These are phyloP conservation scores for Syngnathus typhle DNA, from an alignment of 2,113 vertebrate genomes.

Conservation along the genomic window DNA sequence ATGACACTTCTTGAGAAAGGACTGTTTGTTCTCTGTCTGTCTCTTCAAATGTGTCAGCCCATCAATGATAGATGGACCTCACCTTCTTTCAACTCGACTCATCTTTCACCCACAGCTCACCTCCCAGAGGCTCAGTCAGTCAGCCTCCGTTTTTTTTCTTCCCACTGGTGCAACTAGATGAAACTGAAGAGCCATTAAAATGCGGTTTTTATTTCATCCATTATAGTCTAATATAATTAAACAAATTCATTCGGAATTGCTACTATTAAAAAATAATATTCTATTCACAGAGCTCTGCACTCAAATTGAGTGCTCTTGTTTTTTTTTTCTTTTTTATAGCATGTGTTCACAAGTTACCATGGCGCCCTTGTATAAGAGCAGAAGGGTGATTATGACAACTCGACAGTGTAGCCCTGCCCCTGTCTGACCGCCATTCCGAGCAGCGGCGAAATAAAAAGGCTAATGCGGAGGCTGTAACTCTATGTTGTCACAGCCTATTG, in stretches of 20 bases:
- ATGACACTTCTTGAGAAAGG: slow-evolving; percentile 24
- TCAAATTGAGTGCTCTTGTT: background rate
- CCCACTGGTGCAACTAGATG: too few species aligned
- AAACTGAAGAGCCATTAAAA: too few species aligned
- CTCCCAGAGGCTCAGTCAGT: slow-evolving; percentile 54
- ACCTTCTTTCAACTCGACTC: slow-evolving; percentile 41
- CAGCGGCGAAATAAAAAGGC: slow-evolving; percentile 41
- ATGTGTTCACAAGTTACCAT: slow-evolving; percentile 6
- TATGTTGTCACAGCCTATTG: slow-evolving; percentile 60
- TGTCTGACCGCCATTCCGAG: slow-evolving; percentile 36
- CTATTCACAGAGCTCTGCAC: background rate
- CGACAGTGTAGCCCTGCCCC: slow-evolving; percentile 14
- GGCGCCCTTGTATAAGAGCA: slow-evolving; percentile 35
- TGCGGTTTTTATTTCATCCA: too few species aligned
- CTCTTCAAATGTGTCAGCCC: slow-evolving; percentile 52
- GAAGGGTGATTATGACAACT: slow-evolving; percentile 30
- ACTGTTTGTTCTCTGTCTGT: slow-evolving; percentile 38
- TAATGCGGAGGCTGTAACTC: slow-evolving; percentile 57
- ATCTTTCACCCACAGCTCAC: slow-evolving; percentile 64
- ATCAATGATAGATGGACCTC: slow-evolving; percentile 58
- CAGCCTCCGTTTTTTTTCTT: slow-evolving; percentile 6
- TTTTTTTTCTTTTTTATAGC: slow-evolving; percentile 1
- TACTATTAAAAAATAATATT: background rate
- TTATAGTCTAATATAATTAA: background rate
- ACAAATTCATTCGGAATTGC: background rate